Evolutionary conservation across 2,888 invertebrate genomes (phyloP), one percentile per base, ranked within the genome.

Genomic region (Andrena bicolor): DNA sequence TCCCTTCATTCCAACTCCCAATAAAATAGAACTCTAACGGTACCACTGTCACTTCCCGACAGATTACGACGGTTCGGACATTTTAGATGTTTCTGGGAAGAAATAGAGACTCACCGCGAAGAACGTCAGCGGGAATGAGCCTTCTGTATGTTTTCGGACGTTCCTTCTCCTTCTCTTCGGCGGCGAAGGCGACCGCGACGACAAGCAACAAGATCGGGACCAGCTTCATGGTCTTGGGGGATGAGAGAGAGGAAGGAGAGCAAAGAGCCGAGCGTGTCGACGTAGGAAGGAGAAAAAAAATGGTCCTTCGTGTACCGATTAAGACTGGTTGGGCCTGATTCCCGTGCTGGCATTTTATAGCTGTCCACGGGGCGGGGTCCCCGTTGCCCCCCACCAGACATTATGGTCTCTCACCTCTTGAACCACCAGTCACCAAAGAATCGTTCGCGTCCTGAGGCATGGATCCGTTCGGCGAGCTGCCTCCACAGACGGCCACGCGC

Each of bases 71-170:
- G 10, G 4, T 23, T 4, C 56, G 8, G 10, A 23, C 10, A 10
- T 10, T 26, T 23, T 10, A 10, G 23, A 56, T 20, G 20, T 56
- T 8, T 56, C 23, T 56, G 7, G 35, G 41, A 26, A 26, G 5
- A 56, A 0, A 56, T 10, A 41, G 20, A 63, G 89, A 95, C 95
- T 95, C 95, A 98, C 98, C 98, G 96, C 98, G 96, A 84, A 98
- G 95, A 53, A 98, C 97, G 94, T 98, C 98, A 90, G 98, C 98
- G 58, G 98, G 98, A 90, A 98, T 98, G 88, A 98, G 95, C 87
- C 98, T 95, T 92, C 96, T 97, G 95, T 96, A 98, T 64, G 97
- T 96, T 94, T 96, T 97, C 68, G 96, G 95, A 81, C 95, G 95
- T 60, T 93, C 94, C 7, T 96, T 95, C 58, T 95, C 95, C 84